A percentile compares a stretch with the other conserved stretches of the same genome.
phyloP scores from a whole-genome alignment of 2,113 vertebrate genomes.

The Campylomormyrus tamandua region DNA sequence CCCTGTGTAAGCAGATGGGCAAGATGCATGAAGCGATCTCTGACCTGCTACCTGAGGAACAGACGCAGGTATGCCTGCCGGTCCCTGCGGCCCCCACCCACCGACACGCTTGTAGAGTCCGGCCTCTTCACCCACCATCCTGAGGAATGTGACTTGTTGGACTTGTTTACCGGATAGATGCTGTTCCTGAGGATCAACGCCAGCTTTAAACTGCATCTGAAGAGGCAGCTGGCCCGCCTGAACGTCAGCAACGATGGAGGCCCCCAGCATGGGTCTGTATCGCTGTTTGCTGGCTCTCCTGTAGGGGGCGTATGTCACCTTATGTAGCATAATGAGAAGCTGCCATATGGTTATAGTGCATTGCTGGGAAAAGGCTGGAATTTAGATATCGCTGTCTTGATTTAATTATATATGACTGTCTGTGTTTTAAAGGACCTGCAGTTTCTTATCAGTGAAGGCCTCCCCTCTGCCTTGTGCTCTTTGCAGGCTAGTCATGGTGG shows the following conservation, averaged over 20 bases:
- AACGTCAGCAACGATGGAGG: constrained; percentile 90
- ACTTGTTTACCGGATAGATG: constrained; percentile 61
- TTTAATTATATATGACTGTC: background rate
- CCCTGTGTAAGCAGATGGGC: constrained; percentile 90
- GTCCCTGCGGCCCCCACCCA: background rate
- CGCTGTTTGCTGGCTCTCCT: background rate
- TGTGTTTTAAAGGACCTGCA: background rate
- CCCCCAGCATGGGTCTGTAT: constrained; percentile 79
- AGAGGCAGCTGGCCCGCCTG: constrained; percentile 84
- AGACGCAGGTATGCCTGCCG: constrained; percentile 72
- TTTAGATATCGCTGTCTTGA: background rate
- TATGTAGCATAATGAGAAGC: background rate
- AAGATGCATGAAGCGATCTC: constrained; percentile 98
- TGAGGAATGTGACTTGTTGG: background rate
- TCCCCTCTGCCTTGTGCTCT: background rate
- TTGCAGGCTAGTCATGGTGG: constrained; percentile 83
- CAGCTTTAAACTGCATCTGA: constrained; percentile 88
- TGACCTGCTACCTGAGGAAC: constrained; percentile 87
- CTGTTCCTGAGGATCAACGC: constrained; percentile 87
- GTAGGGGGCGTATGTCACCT: background rate
- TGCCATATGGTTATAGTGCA: background rate
- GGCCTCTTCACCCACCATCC: background rate
- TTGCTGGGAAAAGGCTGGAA: background rate
- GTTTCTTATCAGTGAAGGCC: background rate
- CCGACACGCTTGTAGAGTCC: background rate